Base-by-base conservation (phyloP, 2,888 invertebrate genomes). In the Stenchaetothrips biformis region DNA sequence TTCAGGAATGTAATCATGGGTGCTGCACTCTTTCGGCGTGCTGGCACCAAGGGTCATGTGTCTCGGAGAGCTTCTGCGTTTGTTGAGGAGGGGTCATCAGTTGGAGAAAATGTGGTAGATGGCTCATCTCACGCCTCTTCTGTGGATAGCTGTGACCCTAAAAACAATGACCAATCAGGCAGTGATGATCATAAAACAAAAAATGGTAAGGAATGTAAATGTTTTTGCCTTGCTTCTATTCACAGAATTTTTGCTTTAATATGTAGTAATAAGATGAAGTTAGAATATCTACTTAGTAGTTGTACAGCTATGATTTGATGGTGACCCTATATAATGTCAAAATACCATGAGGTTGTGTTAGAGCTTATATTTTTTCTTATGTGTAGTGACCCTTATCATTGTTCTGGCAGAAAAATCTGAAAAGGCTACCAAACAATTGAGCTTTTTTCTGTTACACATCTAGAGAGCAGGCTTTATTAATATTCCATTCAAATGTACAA, bases 11-110 rank as follows among this genome's bases (percentile, higher is more conserved):
- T 97, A 0, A 94, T 98, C 27, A 89, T 95, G 82, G 97, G 96
- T 0, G 95, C 96, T 0, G 96, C 96, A 7, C 90, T 96, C 84
- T 97, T 98, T 86, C 92, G 94, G 16, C 91, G 92, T 83, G 95
- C 95, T 11, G 94, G 94, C 77, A 83, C 82, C 48, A 83, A 83
- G 80, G 82, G 84, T n/a, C 82, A 84, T 27, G 80, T 83, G 27
- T 83, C 83, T 47, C 67, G 67, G 9, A 74, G 67, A 21, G 67
- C 67, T 25, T 74, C 81, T 11, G 78, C 82, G 13, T 81, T 82
- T n/a, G 62, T 79, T n/a, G 84, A 84, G 74, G 83, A 84, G 48
- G 81, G 81, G 25, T 81, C 82, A 27, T 80, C 82, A 9, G 78
- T 81, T 49, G 82, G 82, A 1, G 84, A 84, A 79, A 85, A 85